Percentiles rank a stretch among this genome's conserved stretches.
Conservation (phyloP, 2,113 vertebrate genomes). For the Phalacrocorax brasilianus region DNA sequence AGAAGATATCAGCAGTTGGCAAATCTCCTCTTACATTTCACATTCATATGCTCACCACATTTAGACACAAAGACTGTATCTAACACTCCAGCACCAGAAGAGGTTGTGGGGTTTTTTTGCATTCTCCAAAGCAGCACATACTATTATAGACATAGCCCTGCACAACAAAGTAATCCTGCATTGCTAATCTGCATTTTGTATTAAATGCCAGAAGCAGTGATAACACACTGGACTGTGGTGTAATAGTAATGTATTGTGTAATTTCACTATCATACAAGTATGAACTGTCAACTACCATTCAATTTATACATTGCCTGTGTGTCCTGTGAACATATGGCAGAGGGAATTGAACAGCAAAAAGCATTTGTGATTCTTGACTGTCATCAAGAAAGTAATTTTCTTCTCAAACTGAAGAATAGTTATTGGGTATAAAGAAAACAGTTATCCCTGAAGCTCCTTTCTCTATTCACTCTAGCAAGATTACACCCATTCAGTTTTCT, state of each 20-base stretch:
- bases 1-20: conserved; percentile 5
- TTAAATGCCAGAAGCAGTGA: neutral
- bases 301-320: neutral
- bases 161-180: neutral
- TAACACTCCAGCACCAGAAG: neutral
- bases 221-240: neutral
- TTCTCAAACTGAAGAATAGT: neutral
- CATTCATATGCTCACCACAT: neutral
- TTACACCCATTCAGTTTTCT: neutral
- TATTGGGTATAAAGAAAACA: neutral
- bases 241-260: too few species aligned
- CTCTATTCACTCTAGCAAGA: neutral
- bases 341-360: neutral
- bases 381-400: neutral
- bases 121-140: neutral
- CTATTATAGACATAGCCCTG: neutral
- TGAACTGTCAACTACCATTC: neutral
- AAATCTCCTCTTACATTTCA: neutral
- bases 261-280: neutral
- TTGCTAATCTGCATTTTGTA: neutral
- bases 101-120: neutral
- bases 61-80: neutral
- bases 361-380: neutral
- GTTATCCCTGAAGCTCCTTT: neutral
- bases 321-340: neutral